Percentiles rank a stretch among this genome's conserved stretches.
Evolutionary conservation across 2,113 vertebrate species (phyloP).

Genomic region (Pungitius pungitius): DNA sequence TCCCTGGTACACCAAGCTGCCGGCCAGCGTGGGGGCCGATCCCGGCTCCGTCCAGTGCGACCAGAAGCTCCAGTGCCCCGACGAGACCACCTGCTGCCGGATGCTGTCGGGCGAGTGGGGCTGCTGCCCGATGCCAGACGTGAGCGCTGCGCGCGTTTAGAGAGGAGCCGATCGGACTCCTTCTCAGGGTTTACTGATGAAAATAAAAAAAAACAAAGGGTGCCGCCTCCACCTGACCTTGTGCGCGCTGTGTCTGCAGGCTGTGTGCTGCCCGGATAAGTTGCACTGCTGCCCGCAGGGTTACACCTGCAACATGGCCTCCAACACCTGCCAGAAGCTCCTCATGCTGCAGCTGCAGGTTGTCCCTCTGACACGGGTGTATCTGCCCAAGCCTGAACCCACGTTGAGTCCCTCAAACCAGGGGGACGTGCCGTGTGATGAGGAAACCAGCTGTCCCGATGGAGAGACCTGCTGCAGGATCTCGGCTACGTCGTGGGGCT

Average conservation of each 20-base stretch:
- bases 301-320: constrained; percentile 69
- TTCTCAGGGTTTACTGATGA: constrained; percentile 6
- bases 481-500: constrained; percentile 67
- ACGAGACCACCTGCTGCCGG: constrained; percentile 68
- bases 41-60: constrained; percentile 41
- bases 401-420: neutral
- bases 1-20: constrained; percentile 78
- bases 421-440: constrained; percentile 57
- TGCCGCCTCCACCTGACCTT: neutral
- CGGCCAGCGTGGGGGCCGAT: constrained; percentile 17
- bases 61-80: constrained; percentile 39
- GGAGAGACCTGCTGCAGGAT: constrained; percentile 76
- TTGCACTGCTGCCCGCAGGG: constrained; percentile 83
- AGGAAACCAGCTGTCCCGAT: constrained; percentile 38
- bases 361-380: constrained; percentile 53
- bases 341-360: constrained; percentile 53
- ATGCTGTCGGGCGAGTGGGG: constrained; percentile 61
- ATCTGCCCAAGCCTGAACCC: neutral
- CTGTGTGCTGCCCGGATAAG: constrained; percentile 76
- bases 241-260: constrained; percentile 51
- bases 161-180: neutral
- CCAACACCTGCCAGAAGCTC: constrained; percentile 61
- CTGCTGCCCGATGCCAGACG: constrained; percentile 77
- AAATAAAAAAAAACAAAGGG: neutral
- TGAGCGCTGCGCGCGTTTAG: constrained; percentile 34